Conservation (phyloP, 2,113 vertebrate species). For the Pholis gunnellus region DNA sequence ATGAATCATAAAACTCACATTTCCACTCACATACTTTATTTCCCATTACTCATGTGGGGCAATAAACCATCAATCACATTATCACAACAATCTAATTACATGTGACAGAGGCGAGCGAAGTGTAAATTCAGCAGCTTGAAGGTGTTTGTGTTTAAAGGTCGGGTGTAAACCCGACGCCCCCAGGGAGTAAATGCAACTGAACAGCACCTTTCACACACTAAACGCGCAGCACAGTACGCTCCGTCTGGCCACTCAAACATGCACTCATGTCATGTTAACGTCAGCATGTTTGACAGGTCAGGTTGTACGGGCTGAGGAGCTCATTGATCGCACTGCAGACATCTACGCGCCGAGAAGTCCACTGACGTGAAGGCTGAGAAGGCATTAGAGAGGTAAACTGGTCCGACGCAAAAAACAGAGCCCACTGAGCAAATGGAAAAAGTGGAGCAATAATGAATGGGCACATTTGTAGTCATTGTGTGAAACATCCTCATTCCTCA, state of each 20-base stretch:
- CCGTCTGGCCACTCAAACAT: constrained; percentile 30
- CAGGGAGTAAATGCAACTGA: constrained; percentile 7
- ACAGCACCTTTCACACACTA: constrained; percentile 10
- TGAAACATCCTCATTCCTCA: constrained; percentile 64
- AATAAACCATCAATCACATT: constrained; percentile 66
- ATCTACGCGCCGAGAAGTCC: constrained; percentile 5
- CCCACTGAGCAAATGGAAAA: constrained; percentile 41
- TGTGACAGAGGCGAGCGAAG: constrained; percentile 37
- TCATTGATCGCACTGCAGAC: constrained; percentile 57
- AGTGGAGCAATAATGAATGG: constrained; percentile 61
- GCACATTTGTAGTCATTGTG: constrained; percentile 72
- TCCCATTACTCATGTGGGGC: constrained; percentile 46
- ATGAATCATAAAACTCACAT: constrained; percentile 56
- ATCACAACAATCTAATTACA: constrained; percentile 56
- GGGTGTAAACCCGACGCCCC: constrained; percentile 48
- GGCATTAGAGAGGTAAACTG: constrained; percentile 38
- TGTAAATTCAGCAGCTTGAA: constrained; percentile 54
- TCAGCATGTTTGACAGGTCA: constrained; percentile 61
- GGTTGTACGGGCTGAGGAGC: constrained; percentile 30
- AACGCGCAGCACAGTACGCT: neutral
- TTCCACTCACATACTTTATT: constrained; percentile 38
- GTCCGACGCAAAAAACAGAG: constrained; percentile 3
- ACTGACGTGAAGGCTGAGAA: constrained; percentile 24
- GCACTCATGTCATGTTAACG: constrained; percentile 49
- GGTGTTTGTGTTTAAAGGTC: constrained; percentile 69